Evolutionary conservation across 2,888 invertebrate genomes (phyloP), one percentile per base, ranked within the genome.

Genomic region (Ischnura elegans): DNA sequence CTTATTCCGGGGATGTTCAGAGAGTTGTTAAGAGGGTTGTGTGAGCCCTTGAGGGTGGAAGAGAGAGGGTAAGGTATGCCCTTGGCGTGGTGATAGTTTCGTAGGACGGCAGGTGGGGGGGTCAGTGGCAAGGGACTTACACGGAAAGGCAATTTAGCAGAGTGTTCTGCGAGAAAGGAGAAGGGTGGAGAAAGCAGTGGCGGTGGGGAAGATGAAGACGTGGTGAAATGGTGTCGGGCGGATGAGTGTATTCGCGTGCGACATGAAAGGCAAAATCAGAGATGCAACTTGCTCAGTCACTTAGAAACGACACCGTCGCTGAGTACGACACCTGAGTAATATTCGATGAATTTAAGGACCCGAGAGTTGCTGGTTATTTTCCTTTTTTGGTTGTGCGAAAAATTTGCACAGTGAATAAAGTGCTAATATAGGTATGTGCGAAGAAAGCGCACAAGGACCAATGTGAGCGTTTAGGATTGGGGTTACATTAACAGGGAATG

Each of bases 61-160:
- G 61, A 21, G 61, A 19, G 25, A 61, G 61, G 25, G 61, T 6
- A 61, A 61, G 61, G 61, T 61, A n/a, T 76, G 76, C 36, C 25
- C 61, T 61, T n/a, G 13, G 36, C 36, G 61, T 61, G n/a, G 3
- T 76, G 36, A 25, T 76, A 76, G 29, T 36, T 76, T 36, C 76
- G 76, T 76, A 76, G 76, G 51, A 19, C 8, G 51, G 76, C 76
- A 76, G 76, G 76, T 76, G 76, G 76, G 36, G 76, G 36, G 36
- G 36, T 36, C 76, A 76, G 29, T 36, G 76, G 29, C 76, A 76
- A 16, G 76, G 76, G 76, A 76, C 76, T 16, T 10, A 90, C 90
- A 90, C 55, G 90, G 61, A 90, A 61, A 43, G 42, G 55, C 90
- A 90, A 90, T 90, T 90, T 55, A 55, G 90, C 55, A 13, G 90